Evolutionary conservation across 2,888 invertebrate genomes (phyloP).

Genomic region (Papilio elwesi): DNA sequence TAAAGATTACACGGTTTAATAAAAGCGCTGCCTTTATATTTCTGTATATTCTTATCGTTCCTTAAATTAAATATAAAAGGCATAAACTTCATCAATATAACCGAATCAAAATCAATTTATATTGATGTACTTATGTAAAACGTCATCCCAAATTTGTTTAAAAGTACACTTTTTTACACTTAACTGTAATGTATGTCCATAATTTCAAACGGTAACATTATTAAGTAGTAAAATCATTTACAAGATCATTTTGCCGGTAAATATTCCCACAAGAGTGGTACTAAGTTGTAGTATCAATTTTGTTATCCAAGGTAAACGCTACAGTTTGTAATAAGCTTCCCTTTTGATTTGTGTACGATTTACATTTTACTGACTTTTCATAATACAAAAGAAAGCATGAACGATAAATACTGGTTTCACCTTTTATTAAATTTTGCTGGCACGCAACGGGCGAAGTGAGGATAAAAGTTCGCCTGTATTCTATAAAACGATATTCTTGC

Average conservation of each 20-base stretch:
- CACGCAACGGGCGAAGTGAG: slow-evolving; percentile 23
- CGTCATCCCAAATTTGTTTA: too few relatives aligned
- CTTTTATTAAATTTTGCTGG: slow-evolving; percentile 37
- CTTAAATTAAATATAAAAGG: neutral
- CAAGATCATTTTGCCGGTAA: too few relatives aligned
- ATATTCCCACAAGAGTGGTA: too few relatives aligned
- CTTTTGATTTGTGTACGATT: slow-evolving; percentile 4
- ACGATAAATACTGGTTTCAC: slow-evolving; percentile 33
- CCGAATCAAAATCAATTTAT: too few relatives aligned
- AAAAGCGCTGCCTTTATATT: slow-evolving; percentile 17
- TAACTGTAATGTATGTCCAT: too few relatives aligned
- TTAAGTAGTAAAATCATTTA: too few relatives aligned
- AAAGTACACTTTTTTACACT: too few relatives aligned
- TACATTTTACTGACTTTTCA: neutral
- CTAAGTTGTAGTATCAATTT: too few relatives aligned
- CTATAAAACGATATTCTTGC: slow-evolving; percentile 26
- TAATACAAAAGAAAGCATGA: slow-evolving; percentile 22
- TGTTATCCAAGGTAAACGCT: too few relatives aligned
- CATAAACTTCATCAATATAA: neutral
- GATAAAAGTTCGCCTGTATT: slow-evolving; percentile 19
- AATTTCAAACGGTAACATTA: too few relatives aligned
- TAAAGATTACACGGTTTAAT: slow-evolving; percentile 19
- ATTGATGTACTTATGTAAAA: too few relatives aligned
- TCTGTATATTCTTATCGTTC: neutral
- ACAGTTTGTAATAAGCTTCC: neutral